A percentile compares a stretch with the other conserved stretches of the same genome.
These are phyloP conservation scores for Caenorhabditis virilis DNA, from an alignment of 2,888 invertebrate genomes.

Conservation along the genomic window DNA sequence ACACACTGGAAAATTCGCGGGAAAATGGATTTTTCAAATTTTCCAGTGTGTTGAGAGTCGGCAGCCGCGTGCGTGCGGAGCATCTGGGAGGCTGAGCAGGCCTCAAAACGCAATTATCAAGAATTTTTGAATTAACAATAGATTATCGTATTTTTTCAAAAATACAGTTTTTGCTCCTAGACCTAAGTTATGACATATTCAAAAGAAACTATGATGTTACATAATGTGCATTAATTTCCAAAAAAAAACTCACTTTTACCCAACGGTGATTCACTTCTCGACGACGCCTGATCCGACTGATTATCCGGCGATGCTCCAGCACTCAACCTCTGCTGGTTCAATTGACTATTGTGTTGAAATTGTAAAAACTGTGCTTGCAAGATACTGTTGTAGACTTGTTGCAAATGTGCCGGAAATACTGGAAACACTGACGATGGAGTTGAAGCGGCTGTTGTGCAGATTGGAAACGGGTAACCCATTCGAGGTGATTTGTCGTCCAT, in stretches of 20 bases:
- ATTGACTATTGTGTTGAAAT: constrained; percentile 19
- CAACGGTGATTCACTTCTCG: constrained; percentile 32
- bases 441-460: constrained; percentile 29
- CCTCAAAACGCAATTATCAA: no score
- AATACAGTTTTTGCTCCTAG: no score
- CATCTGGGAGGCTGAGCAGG: no score
- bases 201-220: constrained; percentile 1
- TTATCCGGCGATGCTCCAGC: constrained; percentile 28
- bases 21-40: no score
- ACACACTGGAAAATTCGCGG: no score
- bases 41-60: no score
- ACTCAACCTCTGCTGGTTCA: constrained; percentile 9
- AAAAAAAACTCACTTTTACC: constrained; percentile 34
- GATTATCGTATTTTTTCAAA: no score
- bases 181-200: no score
- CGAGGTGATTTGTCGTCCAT: constrained; percentile 44
- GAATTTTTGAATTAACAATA: no score
- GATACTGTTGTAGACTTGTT: constrained; percentile 25
- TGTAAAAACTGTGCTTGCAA: constrained; percentile 39
- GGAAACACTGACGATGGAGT: constrained; percentile 45
- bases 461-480: constrained; percentile 27
- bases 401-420: constrained; percentile 20
- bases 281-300: constrained; percentile 43
- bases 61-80: no score
- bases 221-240: constrained; percentile 7